These are phyloP conservation scores for Enteromius trimaculatus DNA, from an alignment of 2,797 vertebrate genomes.

Conservation along the genomic window DNA sequence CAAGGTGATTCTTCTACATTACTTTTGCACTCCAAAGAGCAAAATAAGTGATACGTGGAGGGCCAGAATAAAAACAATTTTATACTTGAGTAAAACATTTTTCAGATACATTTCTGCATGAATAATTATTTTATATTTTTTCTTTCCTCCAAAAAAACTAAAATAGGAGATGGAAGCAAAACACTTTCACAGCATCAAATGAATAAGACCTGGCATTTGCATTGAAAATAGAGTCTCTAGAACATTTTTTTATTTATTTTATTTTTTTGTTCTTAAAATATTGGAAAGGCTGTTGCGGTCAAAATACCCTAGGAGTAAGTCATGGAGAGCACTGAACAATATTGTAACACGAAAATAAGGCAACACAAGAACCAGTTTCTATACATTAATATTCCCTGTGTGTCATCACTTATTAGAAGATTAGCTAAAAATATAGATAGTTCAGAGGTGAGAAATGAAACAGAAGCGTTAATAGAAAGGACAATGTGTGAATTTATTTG, in stretches of 20 bases:
- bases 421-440: not conserved
- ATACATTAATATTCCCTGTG: not conserved
- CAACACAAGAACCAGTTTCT: not conserved
- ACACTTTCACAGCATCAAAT: constrained; percentile 13
- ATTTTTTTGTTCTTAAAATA: not conserved
- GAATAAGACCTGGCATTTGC: not conserved
- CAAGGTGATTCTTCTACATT: constrained; percentile 55
- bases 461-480: not conserved
- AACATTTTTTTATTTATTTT: not conserved
- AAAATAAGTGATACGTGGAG: constrained; percentile 51
- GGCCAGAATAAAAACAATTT: constrained; percentile 54
- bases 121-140: constrained; percentile 35
- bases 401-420: not conserved
- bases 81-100: constrained; percentile 59
- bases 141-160: not conserved
- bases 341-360: not conserved
- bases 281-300: constrained; percentile 1
- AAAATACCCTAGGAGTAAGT: constrained; percentile 12
- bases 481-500: not conserved
- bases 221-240: not conserved
- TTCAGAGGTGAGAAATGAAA: constrained; percentile 2
- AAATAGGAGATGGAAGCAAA: constrained; percentile 15
- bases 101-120: constrained; percentile 39
- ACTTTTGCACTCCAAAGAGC: constrained; percentile 43
- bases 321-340: not conserved